phyloP scores from a whole-genome alignment of 2,797 vertebrate species.

The Eutrigla gurnardus region DNA sequence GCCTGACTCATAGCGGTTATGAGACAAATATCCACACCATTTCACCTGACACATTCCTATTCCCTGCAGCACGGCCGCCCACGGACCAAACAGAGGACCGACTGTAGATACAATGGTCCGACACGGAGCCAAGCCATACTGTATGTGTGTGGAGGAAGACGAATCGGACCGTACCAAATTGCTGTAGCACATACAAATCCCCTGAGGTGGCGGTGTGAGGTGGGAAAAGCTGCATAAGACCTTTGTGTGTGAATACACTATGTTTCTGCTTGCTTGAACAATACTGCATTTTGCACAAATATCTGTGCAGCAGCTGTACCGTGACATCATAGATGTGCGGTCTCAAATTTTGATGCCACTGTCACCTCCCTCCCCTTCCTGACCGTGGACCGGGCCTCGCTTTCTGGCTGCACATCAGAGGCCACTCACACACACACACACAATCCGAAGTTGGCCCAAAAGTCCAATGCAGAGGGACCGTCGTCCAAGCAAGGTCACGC shows the following conservation, averaged over 20 bases:
- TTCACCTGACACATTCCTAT: constrained; percentile 64
- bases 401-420: constrained; percentile 71
- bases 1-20: constrained; percentile 66
- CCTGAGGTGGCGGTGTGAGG: constrained; percentile 34
- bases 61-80: constrained; percentile 56
- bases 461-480: constrained; percentile 55
- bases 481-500: constrained; percentile 67
- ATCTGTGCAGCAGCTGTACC: constrained; percentile 19
- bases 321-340: constrained; percentile 29
- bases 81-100: constrained; percentile 51
- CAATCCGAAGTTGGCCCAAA: constrained; percentile 63
- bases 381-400: constrained; percentile 56
- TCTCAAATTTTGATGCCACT: constrained; percentile 45
- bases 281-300: constrained; percentile 3
- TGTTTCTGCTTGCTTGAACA: constrained; percentile 11
- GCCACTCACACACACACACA: constrained; percentile 26
- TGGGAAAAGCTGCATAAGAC: constrained; percentile 44
- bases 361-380: constrained; percentile 33
- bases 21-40: constrained; percentile 69
- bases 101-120: constrained; percentile 40
- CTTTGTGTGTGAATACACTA: constrained; percentile 23
- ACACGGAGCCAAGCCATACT: constrained; percentile 15
- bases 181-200: constrained; percentile 46
- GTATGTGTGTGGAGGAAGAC: constrained; percentile 23
- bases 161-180: constrained; percentile 38